These are phyloP conservation scores for Aplysia californica DNA, from an alignment of 1,140 invertebrate genomes.

Conservation along the genomic window DNA sequence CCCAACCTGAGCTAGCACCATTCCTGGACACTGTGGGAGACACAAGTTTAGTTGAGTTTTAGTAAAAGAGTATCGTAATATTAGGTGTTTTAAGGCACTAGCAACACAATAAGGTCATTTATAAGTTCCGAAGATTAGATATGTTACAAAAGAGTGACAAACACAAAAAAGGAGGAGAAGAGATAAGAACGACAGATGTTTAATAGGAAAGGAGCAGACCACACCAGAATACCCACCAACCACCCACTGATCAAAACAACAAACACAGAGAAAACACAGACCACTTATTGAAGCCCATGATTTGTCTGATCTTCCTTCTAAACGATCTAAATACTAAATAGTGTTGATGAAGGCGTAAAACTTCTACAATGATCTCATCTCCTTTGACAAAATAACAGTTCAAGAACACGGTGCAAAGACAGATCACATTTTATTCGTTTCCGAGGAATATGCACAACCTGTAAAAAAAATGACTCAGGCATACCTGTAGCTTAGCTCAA, in stretches of 20 bases:
- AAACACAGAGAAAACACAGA: too few relatives aligned
- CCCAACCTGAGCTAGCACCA: slow-evolving; percentile 56
- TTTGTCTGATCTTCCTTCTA: too few relatives aligned
- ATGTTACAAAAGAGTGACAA: not conserved
- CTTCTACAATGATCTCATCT: too few relatives aligned
- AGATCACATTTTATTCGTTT: not conserved
- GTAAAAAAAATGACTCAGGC: not conserved
- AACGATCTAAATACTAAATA: too few relatives aligned
- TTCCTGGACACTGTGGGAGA: slow-evolving; percentile 53
- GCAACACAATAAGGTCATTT: not conserved
- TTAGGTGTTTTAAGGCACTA: not conserved
- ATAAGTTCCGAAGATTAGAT: not conserved
- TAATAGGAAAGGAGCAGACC: too few relatives aligned
- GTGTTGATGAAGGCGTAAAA: too few relatives aligned
- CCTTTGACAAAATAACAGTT: too few relatives aligned
- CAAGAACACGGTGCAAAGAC: not conserved
- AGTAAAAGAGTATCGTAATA: not conserved
- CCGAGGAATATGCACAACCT: too few relatives aligned
- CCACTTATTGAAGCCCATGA: too few relatives aligned
- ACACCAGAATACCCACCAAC: too few relatives aligned
- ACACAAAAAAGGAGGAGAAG: not conserved
- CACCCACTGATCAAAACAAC: too few relatives aligned
- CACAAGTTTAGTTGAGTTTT: not conserved
- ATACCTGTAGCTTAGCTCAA: not conserved
- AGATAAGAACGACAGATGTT: not conserved